These are phyloP conservation scores for Resseliella maxima DNA, from an alignment of 2,888 invertebrate genomes.

Conservation along the genomic window DNA sequence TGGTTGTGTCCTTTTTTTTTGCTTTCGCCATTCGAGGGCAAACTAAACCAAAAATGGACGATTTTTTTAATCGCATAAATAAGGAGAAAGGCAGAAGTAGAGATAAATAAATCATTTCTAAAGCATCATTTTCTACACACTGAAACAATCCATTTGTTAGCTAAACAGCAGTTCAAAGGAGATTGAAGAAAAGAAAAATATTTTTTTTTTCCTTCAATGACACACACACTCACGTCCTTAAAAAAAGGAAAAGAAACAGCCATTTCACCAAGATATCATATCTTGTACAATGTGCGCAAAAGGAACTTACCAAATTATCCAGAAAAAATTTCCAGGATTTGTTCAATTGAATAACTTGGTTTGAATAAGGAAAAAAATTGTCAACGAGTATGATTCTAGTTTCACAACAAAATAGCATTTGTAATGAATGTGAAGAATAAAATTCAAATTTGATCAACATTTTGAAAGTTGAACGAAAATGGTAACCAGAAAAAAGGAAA, in stretches of 20 bases:
- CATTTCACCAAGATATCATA: background rate
- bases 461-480: constrained; percentile 6
- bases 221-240: background rate
- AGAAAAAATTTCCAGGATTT: constrained; percentile 21
- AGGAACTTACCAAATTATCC: constrained; percentile 12
- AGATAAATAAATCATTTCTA: constrained; percentile 4
- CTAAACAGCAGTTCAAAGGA: background rate
- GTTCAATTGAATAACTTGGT: constrained; percentile 43
- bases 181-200: background rate
- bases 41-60: background rate
- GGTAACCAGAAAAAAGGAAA: background rate
- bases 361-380: background rate
- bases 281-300: background rate
- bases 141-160: background rate
- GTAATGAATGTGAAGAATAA: background rate
- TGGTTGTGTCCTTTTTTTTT: background rate
- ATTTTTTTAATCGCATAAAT: constrained; percentile 51
- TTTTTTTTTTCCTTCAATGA: background rate
- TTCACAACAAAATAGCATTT: background rate
- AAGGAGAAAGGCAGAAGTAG: background rate
- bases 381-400: background rate
- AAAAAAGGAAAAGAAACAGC: background rate
- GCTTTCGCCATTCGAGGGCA: background rate
- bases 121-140: background rate
- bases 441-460: constrained; percentile 10